phyloP scores from a whole-genome alignment of 2,113 vertebrate genomes.

The Aptenodytes patagonicus region DNA sequence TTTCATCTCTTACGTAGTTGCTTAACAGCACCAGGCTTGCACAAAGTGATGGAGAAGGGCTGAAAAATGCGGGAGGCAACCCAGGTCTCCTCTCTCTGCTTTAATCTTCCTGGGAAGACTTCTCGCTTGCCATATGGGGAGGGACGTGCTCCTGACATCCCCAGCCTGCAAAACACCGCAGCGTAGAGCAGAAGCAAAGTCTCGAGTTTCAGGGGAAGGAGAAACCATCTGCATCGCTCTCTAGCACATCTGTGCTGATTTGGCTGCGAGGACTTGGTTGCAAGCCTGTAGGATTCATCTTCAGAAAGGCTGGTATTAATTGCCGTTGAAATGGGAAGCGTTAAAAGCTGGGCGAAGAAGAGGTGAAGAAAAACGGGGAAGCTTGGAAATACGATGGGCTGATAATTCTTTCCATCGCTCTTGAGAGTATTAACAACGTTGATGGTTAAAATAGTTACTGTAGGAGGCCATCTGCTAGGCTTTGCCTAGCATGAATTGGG shows the following conservation, averaged over 20 bases:
- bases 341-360: not conserved
- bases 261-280: not conserved
- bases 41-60: not conserved
- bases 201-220: not conserved
- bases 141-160: not conserved
- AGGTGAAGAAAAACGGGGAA: not conserved
- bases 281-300: not conserved
- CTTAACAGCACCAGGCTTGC: not conserved
- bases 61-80: conserved; percentile 13
- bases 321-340: not conserved
- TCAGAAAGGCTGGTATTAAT: conserved; percentile 1
- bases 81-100: not conserved
- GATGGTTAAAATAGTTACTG: not conserved
- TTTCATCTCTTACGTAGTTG: not conserved
- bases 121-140: not conserved
- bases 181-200: not conserved
- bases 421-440: not conserved
- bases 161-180: not conserved
- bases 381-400: not conserved
- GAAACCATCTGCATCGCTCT: not conserved
- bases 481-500: not conserved
- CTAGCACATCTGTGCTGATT: conserved; percentile 20
- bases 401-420: not conserved
- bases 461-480: not conserved
- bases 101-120: not conserved